Conservation (phyloP, 2,797 vertebrate genomes). For the Nyctibius grandis region DNA sequence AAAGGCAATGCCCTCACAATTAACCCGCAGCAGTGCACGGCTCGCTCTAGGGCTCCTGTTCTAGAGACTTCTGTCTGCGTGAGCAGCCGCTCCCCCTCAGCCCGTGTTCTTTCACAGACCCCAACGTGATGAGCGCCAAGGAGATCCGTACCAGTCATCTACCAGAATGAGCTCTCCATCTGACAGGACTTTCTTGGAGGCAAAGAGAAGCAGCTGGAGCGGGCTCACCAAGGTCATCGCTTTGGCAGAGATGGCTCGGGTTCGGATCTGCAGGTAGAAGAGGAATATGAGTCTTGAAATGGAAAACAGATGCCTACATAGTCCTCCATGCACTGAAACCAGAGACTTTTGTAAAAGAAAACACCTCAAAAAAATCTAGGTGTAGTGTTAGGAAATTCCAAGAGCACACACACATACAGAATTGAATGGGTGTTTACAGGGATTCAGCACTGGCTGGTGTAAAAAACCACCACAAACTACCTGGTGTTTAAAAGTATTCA, state of each 20-base stretch:
- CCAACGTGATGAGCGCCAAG: not conserved
- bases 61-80: not conserved
- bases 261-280: conserved; percentile 75
- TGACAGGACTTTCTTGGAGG: conserved; percentile 89
- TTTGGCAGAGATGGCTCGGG: conserved; percentile 90
- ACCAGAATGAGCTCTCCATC: conserved; percentile 83
- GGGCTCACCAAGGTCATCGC: conserved; percentile 95
- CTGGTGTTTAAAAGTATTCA: not conserved
- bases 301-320: not conserved
- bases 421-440: not conserved
- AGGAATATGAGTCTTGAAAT: not conserved
- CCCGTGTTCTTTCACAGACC: not conserved
- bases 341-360: not conserved
- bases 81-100: not conserved
- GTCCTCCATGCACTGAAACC: not conserved
- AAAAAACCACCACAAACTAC: not conserved
- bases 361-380: not conserved
- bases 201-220: conserved; percentile 91
- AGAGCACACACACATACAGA: not conserved
- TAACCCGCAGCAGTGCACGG: not conserved
- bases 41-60: not conserved
- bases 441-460: not conserved
- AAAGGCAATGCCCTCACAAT: not conserved
- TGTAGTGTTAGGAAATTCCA: not conserved
- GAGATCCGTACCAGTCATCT: conserved; percentile 82